Evolutionary conservation across 2,113 vertebrate species (phyloP).

Genomic region (Stegastes partitus): DNA sequence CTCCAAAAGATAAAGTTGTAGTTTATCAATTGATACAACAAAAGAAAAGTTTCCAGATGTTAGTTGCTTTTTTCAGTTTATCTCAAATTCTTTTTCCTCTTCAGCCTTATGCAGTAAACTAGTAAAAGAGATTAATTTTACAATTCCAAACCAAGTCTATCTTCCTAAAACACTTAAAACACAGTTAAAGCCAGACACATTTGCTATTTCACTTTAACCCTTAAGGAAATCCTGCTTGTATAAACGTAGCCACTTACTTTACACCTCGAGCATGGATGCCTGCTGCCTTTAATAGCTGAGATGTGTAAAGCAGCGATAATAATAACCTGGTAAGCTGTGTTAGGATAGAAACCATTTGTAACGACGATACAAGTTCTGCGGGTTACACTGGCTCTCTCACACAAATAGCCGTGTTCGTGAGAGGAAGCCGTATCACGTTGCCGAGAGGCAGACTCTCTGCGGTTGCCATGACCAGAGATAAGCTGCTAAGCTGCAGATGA

Average conservation of each 20-base stretch:
- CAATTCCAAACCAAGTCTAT: neutral
- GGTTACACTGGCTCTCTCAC: slow-evolving; percentile 44
- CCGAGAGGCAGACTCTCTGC: slow-evolving; percentile 65
- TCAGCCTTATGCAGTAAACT: too few relatives aligned
- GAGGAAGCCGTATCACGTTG: slow-evolving; percentile 66
- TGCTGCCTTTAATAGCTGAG: slow-evolving; percentile 26
- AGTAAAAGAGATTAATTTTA: neutral
- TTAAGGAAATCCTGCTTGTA: neutral
- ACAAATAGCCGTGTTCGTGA: slow-evolving; percentile 68
- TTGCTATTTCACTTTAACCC: neutral
- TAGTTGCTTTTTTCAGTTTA: neutral
- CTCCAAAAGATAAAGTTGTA: neutral
- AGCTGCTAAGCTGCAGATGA: slow-evolving; percentile 80
- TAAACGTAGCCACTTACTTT: slow-evolving; percentile 13
- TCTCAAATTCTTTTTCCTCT: too few relatives aligned
- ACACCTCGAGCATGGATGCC: slow-evolving; percentile 13
- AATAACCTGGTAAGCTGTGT: slow-evolving; percentile 37
- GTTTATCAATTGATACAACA: neutral
- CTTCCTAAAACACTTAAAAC: neutral
- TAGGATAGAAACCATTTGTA: slow-evolving; percentile 56
- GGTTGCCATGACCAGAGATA: slow-evolving; percentile 75
- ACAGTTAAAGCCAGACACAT: too few relatives aligned
- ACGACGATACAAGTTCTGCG: slow-evolving; percentile 47
- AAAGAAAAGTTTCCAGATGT: neutral
- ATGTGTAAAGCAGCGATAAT: slow-evolving; percentile 31